Base-by-base conservation (phyloP, 2,888 invertebrate genomes). In the Brachyopa scutellaris region DNA sequence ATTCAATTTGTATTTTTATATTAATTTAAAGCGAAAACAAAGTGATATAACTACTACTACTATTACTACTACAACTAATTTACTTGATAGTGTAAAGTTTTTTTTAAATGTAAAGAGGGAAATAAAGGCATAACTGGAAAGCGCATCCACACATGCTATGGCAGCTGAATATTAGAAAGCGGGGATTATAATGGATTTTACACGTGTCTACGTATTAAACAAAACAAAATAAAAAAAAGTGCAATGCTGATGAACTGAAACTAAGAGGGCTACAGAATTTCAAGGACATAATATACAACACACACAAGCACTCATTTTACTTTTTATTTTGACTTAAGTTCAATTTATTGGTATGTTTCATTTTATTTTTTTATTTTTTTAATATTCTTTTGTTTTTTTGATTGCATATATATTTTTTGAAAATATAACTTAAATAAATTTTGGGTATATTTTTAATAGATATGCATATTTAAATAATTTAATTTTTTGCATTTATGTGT, bases 21-120 rank as follows among this genome's bases (percentile, higher is more conserved):
- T 76, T 82, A 82, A 76, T 76, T 82, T 82, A 82, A 77, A 70
- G 59, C 53, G 77, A 82, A 80, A 69, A 74, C 80, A 74, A 82
- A 82, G 82, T 82, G 82, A 82, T 82, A 82, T 77, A 82, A 77
- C 59, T 80, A 64, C 76, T 80, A 74, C 40, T 76, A 82, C 51
- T 73, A 55, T 40, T 76, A 66, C 42, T 53, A 76, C 23, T 42
- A 45, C 38, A 69, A 77, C 70, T 70, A 59, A 72, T 70, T 82
- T 64, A 80, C 49, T 76, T 76, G 59, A 64, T 38, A 76, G 59
- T 69, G 53, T 62, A 69, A 79, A 73, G 66, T 57, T 49, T 49
- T 67, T 57, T 49, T 49, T 67, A 57, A 74, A 47, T 53, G 40
- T 19, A 62, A 19, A 53, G 33, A 49, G n/a, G 29, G 40, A 49